A percentile compares a stretch with the other conserved stretches of the same genome.
phyloP scores from a whole-genome alignment of 2,888 invertebrate species.

The Caradrina clavipalpis region DNA sequence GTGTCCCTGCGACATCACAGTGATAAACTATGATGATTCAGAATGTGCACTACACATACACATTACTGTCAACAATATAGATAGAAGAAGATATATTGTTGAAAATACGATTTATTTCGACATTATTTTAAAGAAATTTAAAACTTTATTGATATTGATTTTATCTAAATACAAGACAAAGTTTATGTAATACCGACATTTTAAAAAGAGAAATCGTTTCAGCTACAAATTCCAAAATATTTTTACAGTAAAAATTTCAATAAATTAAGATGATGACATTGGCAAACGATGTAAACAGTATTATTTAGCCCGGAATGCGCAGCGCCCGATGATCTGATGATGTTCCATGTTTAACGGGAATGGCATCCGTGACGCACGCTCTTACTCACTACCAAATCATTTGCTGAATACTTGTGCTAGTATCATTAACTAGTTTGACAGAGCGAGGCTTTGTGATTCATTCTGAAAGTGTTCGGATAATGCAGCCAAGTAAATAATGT shows the following conservation, averaged over 20 bases:
- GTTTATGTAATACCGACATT: too few species aligned
- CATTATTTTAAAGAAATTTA: not conserved
- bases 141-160: not conserved
- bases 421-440: constrained; percentile 51
- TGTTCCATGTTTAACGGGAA: constrained; percentile 47
- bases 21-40: constrained; percentile 19
- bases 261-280: constrained; percentile 50
- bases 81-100: constrained; percentile 1
- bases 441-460: constrained; percentile 45
- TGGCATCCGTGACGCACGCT: constrained; percentile 55
- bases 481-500: constrained; percentile 17
- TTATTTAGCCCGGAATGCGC: constrained; percentile 55
- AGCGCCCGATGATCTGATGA: constrained; percentile 65
- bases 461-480: not conserved
- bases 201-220: constrained; percentile 5
- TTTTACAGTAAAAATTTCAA: constrained; percentile 23
- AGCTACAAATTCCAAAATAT: constrained; percentile 11
- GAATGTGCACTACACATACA: not conserved
- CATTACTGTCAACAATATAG: not conserved
- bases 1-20: not conserved
- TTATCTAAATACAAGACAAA: not conserved
- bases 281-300: constrained; percentile 58
- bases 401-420: constrained; percentile 34
- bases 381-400: constrained; percentile 51
- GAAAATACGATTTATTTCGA: not conserved